Base-by-base conservation (phyloP, 1,140 invertebrate genomes). In the Leptonema lineaticorne region DNA sequence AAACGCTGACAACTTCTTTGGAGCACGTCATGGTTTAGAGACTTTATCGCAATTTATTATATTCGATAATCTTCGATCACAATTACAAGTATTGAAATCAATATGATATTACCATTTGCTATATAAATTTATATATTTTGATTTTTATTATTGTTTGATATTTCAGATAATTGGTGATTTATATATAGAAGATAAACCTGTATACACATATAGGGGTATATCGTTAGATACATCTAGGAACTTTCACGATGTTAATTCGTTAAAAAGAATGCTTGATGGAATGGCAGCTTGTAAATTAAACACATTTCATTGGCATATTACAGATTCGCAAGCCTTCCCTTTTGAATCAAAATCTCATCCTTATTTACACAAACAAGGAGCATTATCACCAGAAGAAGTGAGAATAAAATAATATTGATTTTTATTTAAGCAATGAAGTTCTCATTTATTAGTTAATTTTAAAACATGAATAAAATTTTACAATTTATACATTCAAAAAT, bases 231-330 rank as follows among this genome's bases (percentile, higher is more conserved):
- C 90, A 0, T 86, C 90, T 0, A 81, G 92, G 46, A 92, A 93
- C 75, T 95, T 87, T 75, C 84, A 93, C 50, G 83, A 86, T 0
- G 74, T 93, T 46, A 76, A 81, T 0, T 81, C 83, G 58, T 83
- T 94, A 5, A 87, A 88, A 70, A 85, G 84, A 48, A 89, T 89
- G 1, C 79, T 94, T 0, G 89, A 93, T 73, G 92, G 85, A 2
- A 93, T 95, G 92, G 87, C 90, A 0, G 84, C 89, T 0, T 89
- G 87, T 20, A 95, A 95, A 78, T 77, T 95, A 68, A 95, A 95
- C 74, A 89, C 91, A 0, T 87, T 94, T 30, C 93, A 95, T 75
- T 94, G 92, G 92, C 92, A 95, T 74, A 85, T 90, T 1, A 91
- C 90, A 0, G 93, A 95, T 75, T 88, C 90, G 0, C 92, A 94